These are phyloP conservation scores for Edolisoma coerulescens DNA, from an alignment of 2,113 vertebrate genomes.

Conservation along the genomic window DNA sequence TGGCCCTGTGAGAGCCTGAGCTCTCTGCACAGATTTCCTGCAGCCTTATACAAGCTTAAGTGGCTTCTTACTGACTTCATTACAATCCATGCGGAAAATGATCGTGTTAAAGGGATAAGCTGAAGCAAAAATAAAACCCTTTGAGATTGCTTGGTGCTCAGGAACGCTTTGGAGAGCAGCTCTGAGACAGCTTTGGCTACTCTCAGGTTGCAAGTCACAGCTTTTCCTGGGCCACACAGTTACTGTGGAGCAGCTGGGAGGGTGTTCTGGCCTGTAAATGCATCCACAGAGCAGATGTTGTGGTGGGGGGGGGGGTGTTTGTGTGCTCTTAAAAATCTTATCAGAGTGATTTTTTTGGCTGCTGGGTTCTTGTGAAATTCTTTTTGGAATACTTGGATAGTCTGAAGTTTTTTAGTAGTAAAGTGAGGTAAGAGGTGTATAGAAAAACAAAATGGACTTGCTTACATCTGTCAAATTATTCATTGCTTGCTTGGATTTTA, in stretches of 20 bases:
- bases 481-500: neutral
- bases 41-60: neutral
- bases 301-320: accelerated
- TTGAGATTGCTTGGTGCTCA: neutral
- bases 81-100: neutral
- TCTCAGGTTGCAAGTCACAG: accelerated
- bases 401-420: neutral
- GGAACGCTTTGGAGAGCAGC: neutral
- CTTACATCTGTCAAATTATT: neutral
- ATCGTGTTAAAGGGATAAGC: accelerated
- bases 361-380: neutral
- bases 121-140: neutral
- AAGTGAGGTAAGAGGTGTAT: neutral
- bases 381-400: neutral
- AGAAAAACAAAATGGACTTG: neutral
- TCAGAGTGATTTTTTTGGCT: neutral
- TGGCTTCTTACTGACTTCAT: neutral
- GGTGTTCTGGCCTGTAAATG: neutral
- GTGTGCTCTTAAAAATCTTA: neutral
- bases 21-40: neutral
- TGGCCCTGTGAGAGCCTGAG: neutral
- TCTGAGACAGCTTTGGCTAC: neutral
- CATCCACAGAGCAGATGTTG: too few relatives aligned
- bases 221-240: accelerated
- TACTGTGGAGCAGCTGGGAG: neutral